Evolutionary conservation across 2,888 invertebrate genomes (phyloP).

Genomic region (Odontothrips loti): DNA sequence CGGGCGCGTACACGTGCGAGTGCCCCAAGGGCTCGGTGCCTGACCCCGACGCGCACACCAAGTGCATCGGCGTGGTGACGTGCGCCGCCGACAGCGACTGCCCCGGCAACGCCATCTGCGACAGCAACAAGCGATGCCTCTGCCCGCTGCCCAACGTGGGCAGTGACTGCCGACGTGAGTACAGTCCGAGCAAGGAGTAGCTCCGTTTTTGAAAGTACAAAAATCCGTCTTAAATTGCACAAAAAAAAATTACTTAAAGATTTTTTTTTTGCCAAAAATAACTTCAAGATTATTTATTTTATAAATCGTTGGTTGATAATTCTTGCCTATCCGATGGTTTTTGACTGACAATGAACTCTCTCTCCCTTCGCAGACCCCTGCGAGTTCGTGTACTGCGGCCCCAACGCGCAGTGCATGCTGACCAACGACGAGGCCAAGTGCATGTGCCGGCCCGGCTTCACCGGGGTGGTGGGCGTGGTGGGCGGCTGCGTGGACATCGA

Average conservation of each 20-base stretch:
- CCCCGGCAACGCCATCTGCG: constrained; percentile 85
- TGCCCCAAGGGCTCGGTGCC: constrained; percentile 78
- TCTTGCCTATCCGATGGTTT: no score
- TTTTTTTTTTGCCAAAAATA: no score
- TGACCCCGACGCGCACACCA: constrained; percentile 76
- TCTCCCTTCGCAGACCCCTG: constrained; percentile 83
- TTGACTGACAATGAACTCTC: no score
- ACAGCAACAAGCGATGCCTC: constrained; percentile 68
- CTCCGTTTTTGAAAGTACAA: no score
- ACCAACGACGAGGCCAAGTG: constrained; percentile 79
- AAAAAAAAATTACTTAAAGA: no score
- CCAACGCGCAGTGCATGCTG: constrained; percentile 84
- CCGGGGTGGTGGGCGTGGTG: constrained; percentile 59
- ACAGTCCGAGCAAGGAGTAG: constrained; percentile 30
- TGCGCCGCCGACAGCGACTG: constrained; percentile 73
- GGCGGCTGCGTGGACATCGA: constrained; percentile 82
- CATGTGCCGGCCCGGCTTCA: constrained; percentile 75
- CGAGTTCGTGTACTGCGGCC: constrained; percentile 76
- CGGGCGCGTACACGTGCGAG: constrained; percentile 71
- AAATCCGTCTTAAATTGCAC: no score
- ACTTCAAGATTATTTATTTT: no score
- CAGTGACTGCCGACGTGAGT: constrained; percentile 86
- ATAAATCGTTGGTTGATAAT: no score
- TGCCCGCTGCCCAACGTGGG: constrained; percentile 90
- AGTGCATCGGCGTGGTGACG: constrained; percentile 76